Conservation (phyloP, 2,888 invertebrate genomes). For the Melitaea athalia region DNA sequence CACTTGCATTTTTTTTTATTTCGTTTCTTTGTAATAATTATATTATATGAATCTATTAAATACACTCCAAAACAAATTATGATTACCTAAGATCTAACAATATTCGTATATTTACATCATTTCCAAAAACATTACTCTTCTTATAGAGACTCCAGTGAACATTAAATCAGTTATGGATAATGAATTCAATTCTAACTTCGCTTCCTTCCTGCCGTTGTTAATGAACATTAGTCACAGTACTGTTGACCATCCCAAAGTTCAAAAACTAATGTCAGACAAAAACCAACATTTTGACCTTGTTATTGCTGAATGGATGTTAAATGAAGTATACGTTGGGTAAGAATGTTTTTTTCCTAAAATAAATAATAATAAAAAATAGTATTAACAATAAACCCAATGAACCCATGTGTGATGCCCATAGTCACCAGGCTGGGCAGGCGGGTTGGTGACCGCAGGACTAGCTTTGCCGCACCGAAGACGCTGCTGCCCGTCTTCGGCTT, state of each 20-base stretch:
- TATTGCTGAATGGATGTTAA: constrained; percentile 52
- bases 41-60: neutral
- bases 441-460: too few species aligned
- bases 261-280: constrained; percentile 47
- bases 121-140: neutral
- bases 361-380: neutral
- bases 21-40: neutral
- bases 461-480: too few species aligned
- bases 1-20: too few species aligned
- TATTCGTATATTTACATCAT: too few species aligned
- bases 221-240: constrained; percentile 12
- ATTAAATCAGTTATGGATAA: constrained; percentile 24
- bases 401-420: too few species aligned
- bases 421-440: too few species aligned
- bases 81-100: too few species aligned
- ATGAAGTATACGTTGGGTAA: constrained; percentile 55
- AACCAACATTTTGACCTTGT: constrained; percentile 52
- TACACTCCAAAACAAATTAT: too few species aligned
- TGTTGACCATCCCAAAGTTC: constrained; percentile 32
- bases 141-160: constrained; percentile 16
- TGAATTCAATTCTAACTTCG: neutral
- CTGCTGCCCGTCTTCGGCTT: too few species aligned
- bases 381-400: too few species aligned
- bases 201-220: neutral
- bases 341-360: constrained; percentile 7